Conservation (phyloP, 1,140 invertebrate species). For the Druon quercuslanigerum region DNA sequence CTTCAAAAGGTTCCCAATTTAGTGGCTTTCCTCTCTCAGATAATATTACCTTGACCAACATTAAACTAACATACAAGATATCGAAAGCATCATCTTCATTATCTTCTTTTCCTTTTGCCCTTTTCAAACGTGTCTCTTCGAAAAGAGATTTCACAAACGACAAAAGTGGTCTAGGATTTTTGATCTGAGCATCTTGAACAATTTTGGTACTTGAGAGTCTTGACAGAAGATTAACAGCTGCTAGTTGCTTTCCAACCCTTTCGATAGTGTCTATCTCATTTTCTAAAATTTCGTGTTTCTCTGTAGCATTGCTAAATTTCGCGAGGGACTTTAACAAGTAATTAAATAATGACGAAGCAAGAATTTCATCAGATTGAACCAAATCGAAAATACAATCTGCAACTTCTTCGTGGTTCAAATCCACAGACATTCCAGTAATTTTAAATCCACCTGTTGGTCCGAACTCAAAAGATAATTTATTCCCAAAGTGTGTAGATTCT, state of each 20-base stretch:
- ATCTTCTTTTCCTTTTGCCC: background rate
- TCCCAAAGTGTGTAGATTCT: slow-evolving; percentile 51
- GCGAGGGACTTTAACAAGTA: slow-evolving; percentile 62
- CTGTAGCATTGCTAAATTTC: slow-evolving; percentile 34
- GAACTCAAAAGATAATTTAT: slow-evolving; percentile 61
- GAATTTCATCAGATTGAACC: slow-evolving; percentile 48
- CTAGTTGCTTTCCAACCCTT: slow-evolving; percentile 59
- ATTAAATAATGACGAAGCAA: slow-evolving; percentile 64
- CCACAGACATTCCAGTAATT: slow-evolving; percentile 48
- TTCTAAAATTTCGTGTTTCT: slow-evolving; percentile 49
- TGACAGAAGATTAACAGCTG: slow-evolving; percentile 64
- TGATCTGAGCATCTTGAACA: slow-evolving; percentile 66
- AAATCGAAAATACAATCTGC: slow-evolving; percentile 64
- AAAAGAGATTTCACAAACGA: slow-evolving; percentile 66
- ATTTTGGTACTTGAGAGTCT: slow-evolving; percentile 58
- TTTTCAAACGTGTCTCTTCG: slow-evolving; percentile 37
- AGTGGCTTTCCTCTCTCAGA: slow-evolving; percentile 50
- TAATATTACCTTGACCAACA: slow-evolving; percentile 71
- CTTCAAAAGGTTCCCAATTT: slow-evolving; percentile 70
- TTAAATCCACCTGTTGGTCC: slow-evolving; percentile 66
- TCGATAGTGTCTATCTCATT: slow-evolving; percentile 52
- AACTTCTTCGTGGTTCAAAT: slow-evolving; percentile 55
- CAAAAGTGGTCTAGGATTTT: slow-evolving; percentile 66
- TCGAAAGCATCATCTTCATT: slow-evolving; percentile 58
- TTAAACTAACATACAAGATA: slow-evolving; percentile 69